Percentiles rank a stretch among this genome's conserved stretches.
Evolutionary conservation across 2,113 vertebrate species (phyloP).

Genomic region (Sceloporus undulatus): DNA sequence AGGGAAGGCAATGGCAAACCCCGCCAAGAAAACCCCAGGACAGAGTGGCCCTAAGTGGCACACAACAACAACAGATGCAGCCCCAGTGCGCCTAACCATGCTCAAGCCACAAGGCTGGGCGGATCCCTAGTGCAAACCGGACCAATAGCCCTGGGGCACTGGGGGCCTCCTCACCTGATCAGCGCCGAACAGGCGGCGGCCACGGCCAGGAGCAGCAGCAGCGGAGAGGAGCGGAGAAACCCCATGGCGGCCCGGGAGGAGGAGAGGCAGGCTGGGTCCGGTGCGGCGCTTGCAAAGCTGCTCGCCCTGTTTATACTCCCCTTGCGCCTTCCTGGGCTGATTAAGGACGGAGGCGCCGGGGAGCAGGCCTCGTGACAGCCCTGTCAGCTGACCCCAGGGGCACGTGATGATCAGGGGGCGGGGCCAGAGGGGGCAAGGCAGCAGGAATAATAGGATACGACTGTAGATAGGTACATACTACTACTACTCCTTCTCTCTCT

Average conservation of each 20-base stretch:
- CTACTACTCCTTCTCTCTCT: too few relatives aligned
- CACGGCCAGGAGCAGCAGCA: slow-evolving; percentile 29
- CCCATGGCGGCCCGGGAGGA: not conserved
- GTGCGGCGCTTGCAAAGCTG: not conserved
- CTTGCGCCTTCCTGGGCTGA: slow-evolving; percentile 1
- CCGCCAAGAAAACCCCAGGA: too few relatives aligned
- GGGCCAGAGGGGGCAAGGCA: not conserved
- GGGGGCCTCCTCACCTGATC: slow-evolving; percentile 59
- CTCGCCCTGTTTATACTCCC: not conserved
- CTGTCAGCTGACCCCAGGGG: slow-evolving; percentile 61
- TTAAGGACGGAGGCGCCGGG: slow-evolving; percentile 51
- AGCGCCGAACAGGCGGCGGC: slow-evolving; percentile 48
- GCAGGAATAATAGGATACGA: too few relatives aligned
- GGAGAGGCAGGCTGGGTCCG: too few relatives aligned
- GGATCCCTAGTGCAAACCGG: not conserved
- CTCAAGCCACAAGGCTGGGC: too few relatives aligned
- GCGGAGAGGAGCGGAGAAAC: slow-evolving; percentile 42
- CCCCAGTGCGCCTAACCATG: too few relatives aligned
- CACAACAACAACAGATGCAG: too few relatives aligned
- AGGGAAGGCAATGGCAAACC: too few relatives aligned
- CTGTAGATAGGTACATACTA: too few relatives aligned
- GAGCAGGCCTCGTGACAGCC: slow-evolving; percentile 25
- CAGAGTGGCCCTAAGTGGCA: too few relatives aligned
- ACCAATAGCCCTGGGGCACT: too few relatives aligned
- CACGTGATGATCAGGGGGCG: slow-evolving; percentile 56